Conservation (phyloP, 2,888 invertebrate genomes). For the Poecilobothrus nobilitatus region DNA sequence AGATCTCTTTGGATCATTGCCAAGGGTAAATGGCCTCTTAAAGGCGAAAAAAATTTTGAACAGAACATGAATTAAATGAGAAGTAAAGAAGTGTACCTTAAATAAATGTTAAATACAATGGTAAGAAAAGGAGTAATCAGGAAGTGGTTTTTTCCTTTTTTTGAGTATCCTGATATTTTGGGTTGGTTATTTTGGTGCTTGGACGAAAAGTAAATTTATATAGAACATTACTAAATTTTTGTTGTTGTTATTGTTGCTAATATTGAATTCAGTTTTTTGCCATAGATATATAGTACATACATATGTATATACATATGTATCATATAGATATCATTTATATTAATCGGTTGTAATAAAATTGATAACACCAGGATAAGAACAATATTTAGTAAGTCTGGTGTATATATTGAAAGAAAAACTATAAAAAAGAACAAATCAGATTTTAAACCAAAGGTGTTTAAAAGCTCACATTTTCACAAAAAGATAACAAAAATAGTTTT, state of each 20-base stretch:
- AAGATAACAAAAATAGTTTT: no score
- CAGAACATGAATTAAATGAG: no score
- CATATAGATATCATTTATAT: neutral
- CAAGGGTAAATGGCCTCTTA: constrained; percentile 4
- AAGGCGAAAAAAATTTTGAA: neutral
- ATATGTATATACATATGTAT: no score
- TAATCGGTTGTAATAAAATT: neutral
- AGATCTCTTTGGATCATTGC: constrained; percentile 6
- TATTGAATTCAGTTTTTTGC: neutral
- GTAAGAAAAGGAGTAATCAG: neutral
- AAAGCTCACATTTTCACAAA: no score
- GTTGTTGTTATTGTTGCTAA: neutral
- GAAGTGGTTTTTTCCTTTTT: neutral
- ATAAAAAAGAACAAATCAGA: no score
- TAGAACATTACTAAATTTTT: neutral
- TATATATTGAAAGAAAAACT: neutral
- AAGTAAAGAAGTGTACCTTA: neutral
- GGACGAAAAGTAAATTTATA: neutral
- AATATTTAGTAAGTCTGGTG: neutral
- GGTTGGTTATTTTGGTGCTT: neutral
- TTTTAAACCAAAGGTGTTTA: no score
- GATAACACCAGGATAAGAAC: neutral
- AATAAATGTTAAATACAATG: neutral
- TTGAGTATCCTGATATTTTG: neutral
- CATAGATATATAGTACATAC: neutral